phyloP scores from a whole-genome alignment of 2,888 invertebrate genomes.

The Rapana venosa region DNA sequence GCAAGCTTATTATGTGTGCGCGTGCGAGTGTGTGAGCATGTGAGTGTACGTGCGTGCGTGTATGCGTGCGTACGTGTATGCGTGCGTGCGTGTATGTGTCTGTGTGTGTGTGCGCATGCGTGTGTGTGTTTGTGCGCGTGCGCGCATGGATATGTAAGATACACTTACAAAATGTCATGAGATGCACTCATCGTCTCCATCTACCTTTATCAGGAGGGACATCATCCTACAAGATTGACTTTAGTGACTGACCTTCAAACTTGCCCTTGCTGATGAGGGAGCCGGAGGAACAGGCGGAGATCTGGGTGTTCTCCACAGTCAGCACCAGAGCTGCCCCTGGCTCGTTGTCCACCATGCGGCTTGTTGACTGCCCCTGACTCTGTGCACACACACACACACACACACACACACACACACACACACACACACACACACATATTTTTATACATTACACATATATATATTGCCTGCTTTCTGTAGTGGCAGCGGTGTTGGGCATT shows the following conservation, averaged over 20 bases:
- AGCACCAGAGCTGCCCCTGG: constrained; percentile 90
- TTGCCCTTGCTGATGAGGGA: constrained; percentile 93
- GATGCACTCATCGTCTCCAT: too few species aligned
- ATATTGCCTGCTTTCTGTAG: neutral
- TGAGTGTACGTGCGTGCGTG: too few species aligned
- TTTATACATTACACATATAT: neutral
- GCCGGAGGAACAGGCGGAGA: constrained; percentile 96
- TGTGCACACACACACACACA: neutral
- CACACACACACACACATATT: neutral
- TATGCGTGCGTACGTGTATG: too few species aligned
- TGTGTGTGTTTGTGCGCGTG: too few species aligned
- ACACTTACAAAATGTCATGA: too few species aligned
- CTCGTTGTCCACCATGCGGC: constrained; percentile 68
- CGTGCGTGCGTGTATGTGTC: too few species aligned
- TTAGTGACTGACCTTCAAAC: constrained; percentile 77
- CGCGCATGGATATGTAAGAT: too few species aligned
- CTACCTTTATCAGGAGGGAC: too few species aligned
- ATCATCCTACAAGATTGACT: too few species aligned
- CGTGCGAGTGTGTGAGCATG: too few species aligned
- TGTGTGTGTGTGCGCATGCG: too few species aligned
- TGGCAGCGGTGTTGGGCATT: too few species aligned
- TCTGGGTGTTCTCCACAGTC: constrained; percentile 96
- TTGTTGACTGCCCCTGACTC: constrained; percentile 45
- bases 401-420: neutral
- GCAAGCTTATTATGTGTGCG: neutral